Percentiles rank a stretch among this genome's conserved stretches.
Evolutionary conservation across 2,888 invertebrate genomes (phyloP).

Genomic region (Lobophora halterata): DNA sequence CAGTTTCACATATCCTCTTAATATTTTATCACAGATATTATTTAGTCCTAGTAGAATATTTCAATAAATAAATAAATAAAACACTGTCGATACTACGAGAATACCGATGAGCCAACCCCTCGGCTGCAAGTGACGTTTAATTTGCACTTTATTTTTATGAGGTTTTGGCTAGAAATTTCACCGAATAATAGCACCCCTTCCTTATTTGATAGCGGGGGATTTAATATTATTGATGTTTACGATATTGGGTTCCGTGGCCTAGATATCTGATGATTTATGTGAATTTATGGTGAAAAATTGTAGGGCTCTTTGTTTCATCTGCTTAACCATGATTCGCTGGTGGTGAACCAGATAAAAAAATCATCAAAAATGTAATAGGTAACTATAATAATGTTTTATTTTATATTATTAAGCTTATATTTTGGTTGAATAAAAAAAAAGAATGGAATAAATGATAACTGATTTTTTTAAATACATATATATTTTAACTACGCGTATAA

Average conservation of each 20-base stretch:
- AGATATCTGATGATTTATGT: slow-evolving; percentile 6
- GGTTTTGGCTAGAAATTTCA: slow-evolving; percentile 33
- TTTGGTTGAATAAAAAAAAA: too few relatives aligned
- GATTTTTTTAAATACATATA: too few relatives aligned
- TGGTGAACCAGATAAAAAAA: too few relatives aligned
- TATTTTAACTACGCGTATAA: too few relatives aligned
- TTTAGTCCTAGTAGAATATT: background rate
- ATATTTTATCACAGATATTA: too few relatives aligned
- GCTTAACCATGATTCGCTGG: too few relatives aligned
- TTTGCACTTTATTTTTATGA: slow-evolving; percentile 45
- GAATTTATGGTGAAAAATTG: background rate
- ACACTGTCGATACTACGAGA: background rate
- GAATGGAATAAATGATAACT: too few relatives aligned
- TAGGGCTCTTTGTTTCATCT: too few relatives aligned
- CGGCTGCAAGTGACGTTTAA: slow-evolving; percentile 50
- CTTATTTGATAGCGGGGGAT: slow-evolving; percentile 15
- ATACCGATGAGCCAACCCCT: slow-evolving; percentile 35
- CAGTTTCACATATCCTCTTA: too few relatives aligned
- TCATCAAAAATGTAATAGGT: too few relatives aligned
- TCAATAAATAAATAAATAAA: background rate
- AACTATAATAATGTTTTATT: slow-evolving; percentile 3
- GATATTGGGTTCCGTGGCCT: slow-evolving; percentile 22
- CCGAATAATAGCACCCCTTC: slow-evolving; percentile 26
- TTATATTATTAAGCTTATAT: too few relatives aligned
- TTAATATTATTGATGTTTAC: slow-evolving; percentile 31